Base-by-base conservation (phyloP, 53 echinoderm and acorn worm genomes). In the Echinarachnius parma region DNA sequence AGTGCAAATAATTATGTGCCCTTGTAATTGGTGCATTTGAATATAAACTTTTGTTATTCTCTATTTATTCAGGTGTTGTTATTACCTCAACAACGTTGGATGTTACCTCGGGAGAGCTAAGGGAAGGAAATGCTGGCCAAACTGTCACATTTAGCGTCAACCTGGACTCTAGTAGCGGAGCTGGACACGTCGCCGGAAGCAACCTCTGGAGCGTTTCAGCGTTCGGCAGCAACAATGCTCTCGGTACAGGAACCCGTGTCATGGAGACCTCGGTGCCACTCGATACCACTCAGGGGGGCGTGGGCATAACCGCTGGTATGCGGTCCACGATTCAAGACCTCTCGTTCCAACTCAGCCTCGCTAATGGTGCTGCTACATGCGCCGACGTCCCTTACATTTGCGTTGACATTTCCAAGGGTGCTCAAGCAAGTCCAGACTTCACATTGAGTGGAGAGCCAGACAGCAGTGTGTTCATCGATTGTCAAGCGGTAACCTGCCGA, bases 61-160 rank as follows among this genome's bases (percentile, higher is more conserved):
- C n/a, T n/a, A n/a, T n/a, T n/a, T n/a, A n/a, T n/a, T 3, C 34
- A 89, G 89, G 89, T 58, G 89, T 89, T 46, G 89, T 77, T 50
- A 78, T 89, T 24, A 85, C 85, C n/a, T 30, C 78, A 5, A 75
- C 81, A 8, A 35, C 61, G 45, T 46, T 61, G 24, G 46, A 16
- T 14, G 44, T 81, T 56, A 15, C 36, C 21, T 64, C 64, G 37
- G 81, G 81, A 26, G 61, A 63, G 4, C 64, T 89, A 16, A 22
- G 34, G 24, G 53, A 44, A 20, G 89, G 81, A 11, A 45, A 77
- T 19, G 33, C 50, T 37, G 56, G 21, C 63, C 76, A 76, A 37
- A 31, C 19, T 20, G 32, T 86, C 3, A 25, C 27, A 8, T 81
- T 84, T 28, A 34, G 80, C 36, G 49, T 89, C 3, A 21, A 11